phyloP scores from a whole-genome alignment of 2,888 invertebrate genomes.

The Orthosia incerta region DNA sequence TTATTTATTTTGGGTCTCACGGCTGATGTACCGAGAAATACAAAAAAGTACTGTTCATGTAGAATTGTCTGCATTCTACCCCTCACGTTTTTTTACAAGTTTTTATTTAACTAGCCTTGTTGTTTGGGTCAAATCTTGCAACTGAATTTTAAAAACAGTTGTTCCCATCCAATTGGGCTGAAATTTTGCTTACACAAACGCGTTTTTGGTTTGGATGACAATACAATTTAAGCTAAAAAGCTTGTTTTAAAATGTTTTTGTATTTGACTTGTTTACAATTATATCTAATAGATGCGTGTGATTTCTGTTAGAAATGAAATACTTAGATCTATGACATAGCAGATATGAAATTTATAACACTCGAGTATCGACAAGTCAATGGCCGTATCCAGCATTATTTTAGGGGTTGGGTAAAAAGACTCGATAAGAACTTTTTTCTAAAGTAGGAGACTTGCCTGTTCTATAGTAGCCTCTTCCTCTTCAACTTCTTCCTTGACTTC shows the following conservation, averaged over 20 bases:
- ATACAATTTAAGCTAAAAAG: too few species aligned
- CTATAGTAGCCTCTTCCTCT: conserved; percentile 89
- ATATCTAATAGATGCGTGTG: neutral
- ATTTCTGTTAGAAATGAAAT: neutral
- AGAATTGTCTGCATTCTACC: neutral
- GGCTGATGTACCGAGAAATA: neutral
- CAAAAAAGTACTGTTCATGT: neutral
- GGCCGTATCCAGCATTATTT: too few species aligned
- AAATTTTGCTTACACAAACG: too few species aligned
- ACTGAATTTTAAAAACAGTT: too few species aligned
- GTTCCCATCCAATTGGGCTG: too few species aligned
- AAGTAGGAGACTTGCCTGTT: conserved; percentile 73
- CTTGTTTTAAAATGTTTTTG: too few species aligned
- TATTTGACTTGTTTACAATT: neutral
- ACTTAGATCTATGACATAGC: neutral
- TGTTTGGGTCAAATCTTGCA: too few species aligned
- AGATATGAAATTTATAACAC: too few species aligned
- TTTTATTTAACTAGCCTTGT: too few species aligned
- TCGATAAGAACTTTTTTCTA: neutral
- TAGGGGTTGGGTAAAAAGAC: too few species aligned
- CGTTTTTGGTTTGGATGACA: too few species aligned
- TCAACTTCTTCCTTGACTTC: conserved; percentile 93
- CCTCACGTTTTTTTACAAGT: neutral
- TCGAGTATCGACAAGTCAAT: neutral
- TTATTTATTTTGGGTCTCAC: conserved; percentile 37